These are phyloP conservation scores for Ophion ellenae DNA, from an alignment of 2,888 invertebrate genomes.

Conservation along the genomic window DNA sequence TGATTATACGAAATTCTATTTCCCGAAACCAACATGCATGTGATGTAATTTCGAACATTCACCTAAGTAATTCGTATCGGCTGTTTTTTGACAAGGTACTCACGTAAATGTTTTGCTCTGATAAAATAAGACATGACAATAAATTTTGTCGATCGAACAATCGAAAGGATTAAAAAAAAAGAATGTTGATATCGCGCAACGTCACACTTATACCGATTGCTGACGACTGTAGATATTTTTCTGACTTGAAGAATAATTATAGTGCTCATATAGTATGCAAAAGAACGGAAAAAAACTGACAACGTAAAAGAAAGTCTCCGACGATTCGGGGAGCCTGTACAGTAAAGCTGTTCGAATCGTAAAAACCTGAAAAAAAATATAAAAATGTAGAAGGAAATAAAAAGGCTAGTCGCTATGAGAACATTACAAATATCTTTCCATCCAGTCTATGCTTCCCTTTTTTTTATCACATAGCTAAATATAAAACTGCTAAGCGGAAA, in stretches of 20 bases:
- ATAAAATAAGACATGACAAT: not conserved
- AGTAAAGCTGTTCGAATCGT: not conserved
- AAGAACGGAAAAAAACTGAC: not conserved
- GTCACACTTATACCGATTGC: not conserved
- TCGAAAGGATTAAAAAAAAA: not conserved
- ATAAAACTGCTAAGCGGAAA: not conserved
- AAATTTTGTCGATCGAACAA: not conserved
- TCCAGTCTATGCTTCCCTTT: not conserved
- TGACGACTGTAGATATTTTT: not conserved
- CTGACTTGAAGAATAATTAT: not conserved
- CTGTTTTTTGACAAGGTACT: too few relatives aligned
- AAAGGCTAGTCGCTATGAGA: not conserved
- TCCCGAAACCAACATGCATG: too few relatives aligned
- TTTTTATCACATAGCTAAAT: conserved; percentile 1
- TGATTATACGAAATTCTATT: too few relatives aligned
- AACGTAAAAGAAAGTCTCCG: not conserved
- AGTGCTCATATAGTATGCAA: not conserved
- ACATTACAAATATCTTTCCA: not conserved
- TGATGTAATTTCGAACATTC: too few relatives aligned
- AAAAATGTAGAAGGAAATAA: conserved; percentile 1
- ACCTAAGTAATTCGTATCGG: too few relatives aligned
- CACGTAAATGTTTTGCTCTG: not conserved
- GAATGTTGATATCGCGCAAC: not conserved
- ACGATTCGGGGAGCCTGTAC: not conserved
- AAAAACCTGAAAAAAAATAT: not conserved